These are phyloP conservation scores for Nipponia nippon DNA, from an alignment of 2,113 vertebrate genomes.

Conservation along the genomic window DNA sequence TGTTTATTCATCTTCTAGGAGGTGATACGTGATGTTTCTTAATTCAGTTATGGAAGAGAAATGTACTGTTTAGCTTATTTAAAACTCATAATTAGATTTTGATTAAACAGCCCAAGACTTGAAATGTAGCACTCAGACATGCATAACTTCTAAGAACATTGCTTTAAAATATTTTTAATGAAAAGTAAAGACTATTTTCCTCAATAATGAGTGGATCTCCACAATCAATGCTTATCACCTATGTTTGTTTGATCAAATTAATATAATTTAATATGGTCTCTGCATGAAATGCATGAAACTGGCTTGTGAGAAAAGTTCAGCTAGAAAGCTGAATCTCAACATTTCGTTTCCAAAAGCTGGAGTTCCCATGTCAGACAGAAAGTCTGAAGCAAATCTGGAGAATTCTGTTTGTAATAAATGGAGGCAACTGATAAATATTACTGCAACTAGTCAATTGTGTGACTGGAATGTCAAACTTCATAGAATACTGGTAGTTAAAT, in stretches of 20 bases:
- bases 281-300: neutral
- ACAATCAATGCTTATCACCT: neutral
- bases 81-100: neutral
- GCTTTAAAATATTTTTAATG: neutral
- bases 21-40: neutral
- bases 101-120: neutral
- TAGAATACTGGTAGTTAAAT: neutral
- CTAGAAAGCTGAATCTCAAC: neutral
- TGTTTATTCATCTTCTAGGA: neutral
- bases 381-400: neutral
- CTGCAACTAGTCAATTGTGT: slow-evolving; percentile 9
- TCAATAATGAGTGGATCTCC: neutral
- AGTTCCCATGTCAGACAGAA: neutral
- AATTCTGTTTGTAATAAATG: neutral
- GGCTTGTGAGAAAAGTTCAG: neutral
- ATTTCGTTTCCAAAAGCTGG: neutral
- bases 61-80: neutral
- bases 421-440: neutral
- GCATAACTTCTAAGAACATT: neutral
- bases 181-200: neutral
- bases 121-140: neutral
- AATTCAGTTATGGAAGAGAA: neutral
- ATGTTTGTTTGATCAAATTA: neutral
- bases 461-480: slow-evolving; percentile 24
- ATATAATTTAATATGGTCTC: neutral